Evolutionary conservation across 2,113 vertebrate genomes (phyloP), one percentile per base, ranked within the genome.

Genomic region (Callorhinus ursinus): DNA sequence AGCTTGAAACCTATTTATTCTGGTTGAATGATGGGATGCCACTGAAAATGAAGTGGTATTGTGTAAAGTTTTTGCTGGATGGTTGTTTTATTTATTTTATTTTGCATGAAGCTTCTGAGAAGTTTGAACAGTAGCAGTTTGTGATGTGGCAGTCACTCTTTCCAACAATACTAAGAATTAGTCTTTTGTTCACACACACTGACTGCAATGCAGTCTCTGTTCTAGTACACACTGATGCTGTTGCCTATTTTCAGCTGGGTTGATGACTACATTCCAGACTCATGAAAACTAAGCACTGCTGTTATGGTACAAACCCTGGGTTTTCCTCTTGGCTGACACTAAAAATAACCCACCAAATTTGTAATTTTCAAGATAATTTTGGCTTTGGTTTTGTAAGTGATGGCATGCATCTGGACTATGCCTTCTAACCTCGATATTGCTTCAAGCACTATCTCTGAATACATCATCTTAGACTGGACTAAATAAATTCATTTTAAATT

Each of bases 111-210:
- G 97, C 96, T 97, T 98, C 96, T 94, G 97, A 97, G 94, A 97
- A 96, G 85, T 96, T 95, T 22, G 87, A 98, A 98, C 97, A 98
- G 98, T 55, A 90, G 92, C 86, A 90, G 96, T 92, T 96, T 99
- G 98, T 98, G 98, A 98, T 74, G 93, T 91, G 91, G 98, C 97
- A 95, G 96, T 71, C 93, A 55, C 84, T 97, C 84, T 86, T 98
- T 82, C 97, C 93, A 97, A 97, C 97, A 98, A 98, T 97, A 49
- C 76, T 1, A 96, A 98, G 98, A 98, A 98, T 97, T 74, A 72
- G 88, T 24, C 98, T 97, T 98, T 98, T 98, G 98, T 98, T 96
- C 88, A 74, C 42, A 88, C 94, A 96, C 79, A 42, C 89, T 2
- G 1, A 92, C n/a, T 1, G 86, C 96, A 97, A 97, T 95, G 97